Percentiles rank a stretch among this genome's conserved stretches.
Conservation (phyloP, 2,797 vertebrate genomes). For the Melopsittacus undulatus region DNA sequence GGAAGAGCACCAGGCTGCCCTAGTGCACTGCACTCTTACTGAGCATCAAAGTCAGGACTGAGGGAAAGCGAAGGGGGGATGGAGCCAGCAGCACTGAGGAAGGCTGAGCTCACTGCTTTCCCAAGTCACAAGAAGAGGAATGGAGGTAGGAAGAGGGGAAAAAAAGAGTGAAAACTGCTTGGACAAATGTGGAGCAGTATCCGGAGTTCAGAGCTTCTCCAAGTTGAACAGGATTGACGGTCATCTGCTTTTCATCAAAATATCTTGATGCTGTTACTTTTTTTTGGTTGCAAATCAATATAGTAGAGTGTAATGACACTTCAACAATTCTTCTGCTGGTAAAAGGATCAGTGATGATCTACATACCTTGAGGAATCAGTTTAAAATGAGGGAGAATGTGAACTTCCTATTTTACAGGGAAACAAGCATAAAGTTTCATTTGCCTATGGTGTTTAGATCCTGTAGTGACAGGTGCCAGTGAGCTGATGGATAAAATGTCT, state of each 20-base stretch:
- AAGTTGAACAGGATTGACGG: background rate
- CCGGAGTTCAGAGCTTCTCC: background rate
- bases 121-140: background rate
- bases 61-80: background rate
- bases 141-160: background rate
- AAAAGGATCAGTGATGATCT: background rate
- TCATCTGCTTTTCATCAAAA: background rate
- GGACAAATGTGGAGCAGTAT: background rate
- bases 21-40: background rate
- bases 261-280: background rate
- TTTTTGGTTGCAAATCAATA: background rate
- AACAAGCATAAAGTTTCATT: background rate
- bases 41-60: background rate
- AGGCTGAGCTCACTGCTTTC: background rate
- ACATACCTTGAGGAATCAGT: background rate
- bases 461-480: slow-evolving; percentile 14
- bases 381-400: background rate
- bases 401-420: background rate
- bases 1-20: background rate
- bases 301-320: background rate
- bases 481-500: background rate
- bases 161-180: background rate
- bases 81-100: background rate
- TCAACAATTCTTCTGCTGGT: background rate
- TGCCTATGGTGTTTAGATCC: background rate